Conservation (phyloP, 2,113 vertebrate genomes). For the Lucifuga dentata region DNA sequence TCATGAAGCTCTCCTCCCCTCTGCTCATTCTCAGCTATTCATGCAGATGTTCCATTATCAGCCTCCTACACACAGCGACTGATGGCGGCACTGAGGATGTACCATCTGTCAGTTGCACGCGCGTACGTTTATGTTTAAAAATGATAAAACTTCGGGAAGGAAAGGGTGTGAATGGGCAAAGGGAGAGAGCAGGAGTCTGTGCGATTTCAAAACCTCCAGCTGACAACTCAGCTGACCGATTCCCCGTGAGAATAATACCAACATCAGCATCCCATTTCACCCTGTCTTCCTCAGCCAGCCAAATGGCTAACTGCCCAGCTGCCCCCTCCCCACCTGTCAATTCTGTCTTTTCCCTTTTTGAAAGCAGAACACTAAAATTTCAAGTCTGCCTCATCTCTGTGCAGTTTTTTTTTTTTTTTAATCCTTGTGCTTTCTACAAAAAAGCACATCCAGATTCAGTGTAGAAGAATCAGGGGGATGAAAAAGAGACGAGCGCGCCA, state of each 20-base stretch:
- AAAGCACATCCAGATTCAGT: neutral
- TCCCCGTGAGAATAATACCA: slow-evolving; percentile 31
- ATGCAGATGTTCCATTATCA: slow-evolving; percentile 56
- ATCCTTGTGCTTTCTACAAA: neutral
- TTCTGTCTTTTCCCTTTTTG: neutral
- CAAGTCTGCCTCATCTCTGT: neutral
- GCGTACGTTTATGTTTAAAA: slow-evolving; percentile 34
- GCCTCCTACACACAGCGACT: slow-evolving; percentile 21
- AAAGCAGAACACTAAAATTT: slow-evolving; percentile 1
- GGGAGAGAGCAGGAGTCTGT: slow-evolving; percentile 8
- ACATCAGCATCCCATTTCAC: slow-evolving; percentile 28
- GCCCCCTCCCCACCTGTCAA: neutral
- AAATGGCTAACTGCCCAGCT: neutral
- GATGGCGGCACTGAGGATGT: slow-evolving; percentile 18
- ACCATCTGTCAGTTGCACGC: too few relatives aligned
- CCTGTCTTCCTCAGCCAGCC: slow-evolving; percentile 8
- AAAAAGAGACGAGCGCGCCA: neutral
- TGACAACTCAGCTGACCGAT: slow-evolving; percentile 38
- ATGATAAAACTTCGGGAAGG: slow-evolving; percentile 26
- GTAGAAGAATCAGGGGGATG: neutral
- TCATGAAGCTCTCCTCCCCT: slow-evolving; percentile 20
- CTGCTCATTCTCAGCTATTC: slow-evolving; percentile 44
- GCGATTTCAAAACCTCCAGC: slow-evolving; percentile 39
- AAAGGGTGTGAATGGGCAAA: neutral
- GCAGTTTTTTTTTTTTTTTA: too few relatives aligned